Conservation (phyloP, 2,797 vertebrate species). For the Fringilla coelebs region DNA sequence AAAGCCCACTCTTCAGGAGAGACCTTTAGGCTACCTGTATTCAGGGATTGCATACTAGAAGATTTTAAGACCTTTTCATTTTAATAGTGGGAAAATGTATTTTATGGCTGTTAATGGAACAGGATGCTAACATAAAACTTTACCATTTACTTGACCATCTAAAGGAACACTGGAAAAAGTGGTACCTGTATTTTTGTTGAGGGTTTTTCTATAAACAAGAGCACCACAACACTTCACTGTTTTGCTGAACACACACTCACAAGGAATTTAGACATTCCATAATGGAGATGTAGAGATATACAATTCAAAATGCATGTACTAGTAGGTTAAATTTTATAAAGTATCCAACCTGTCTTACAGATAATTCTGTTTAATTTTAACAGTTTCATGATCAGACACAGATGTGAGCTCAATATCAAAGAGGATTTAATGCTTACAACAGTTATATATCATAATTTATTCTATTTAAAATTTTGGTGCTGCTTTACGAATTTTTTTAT, state of each 20-base stretch:
- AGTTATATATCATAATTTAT: conserved; percentile 5
- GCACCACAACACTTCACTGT: conserved; percentile 11
- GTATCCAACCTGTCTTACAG: conserved; percentile 17
- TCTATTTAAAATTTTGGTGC: conserved; percentile 14
- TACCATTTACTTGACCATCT: background rate
- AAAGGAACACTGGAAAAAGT: background rate
- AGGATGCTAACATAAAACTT: background rate
- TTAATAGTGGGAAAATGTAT: background rate
- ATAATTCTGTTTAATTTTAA: conserved; percentile 64
- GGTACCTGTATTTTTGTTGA: background rate
- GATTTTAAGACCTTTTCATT: background rate
- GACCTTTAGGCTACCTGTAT: background rate
- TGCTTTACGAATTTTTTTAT: background rate
- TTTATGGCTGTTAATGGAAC: background rate
- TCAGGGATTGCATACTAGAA: background rate
- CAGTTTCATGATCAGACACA: conserved; percentile 66
- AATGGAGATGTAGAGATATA: background rate
- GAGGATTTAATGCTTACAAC: conserved; percentile 16
- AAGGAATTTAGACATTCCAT: conserved; percentile 58
- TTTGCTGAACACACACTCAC: conserved; percentile 27
- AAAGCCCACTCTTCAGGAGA: background rate
- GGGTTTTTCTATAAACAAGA: background rate
- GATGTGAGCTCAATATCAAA: conserved; percentile 73
- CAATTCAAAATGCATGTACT: conserved; percentile 1
- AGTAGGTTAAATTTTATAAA: conserved; percentile 48